phyloP scores from a whole-genome alignment of 1,140 invertebrate species.

The Coptotermes formosanus region DNA sequence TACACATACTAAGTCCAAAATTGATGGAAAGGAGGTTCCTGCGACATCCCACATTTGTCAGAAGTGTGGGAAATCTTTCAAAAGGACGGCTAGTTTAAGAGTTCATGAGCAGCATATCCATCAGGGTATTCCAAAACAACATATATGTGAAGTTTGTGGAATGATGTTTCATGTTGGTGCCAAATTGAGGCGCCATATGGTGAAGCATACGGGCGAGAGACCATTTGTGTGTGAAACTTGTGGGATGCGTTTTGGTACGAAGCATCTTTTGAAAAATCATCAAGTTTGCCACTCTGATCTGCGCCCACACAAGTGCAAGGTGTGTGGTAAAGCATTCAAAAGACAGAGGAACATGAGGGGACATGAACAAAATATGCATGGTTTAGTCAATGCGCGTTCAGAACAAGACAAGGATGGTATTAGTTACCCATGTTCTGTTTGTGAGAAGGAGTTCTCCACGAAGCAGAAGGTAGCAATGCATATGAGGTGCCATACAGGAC shows the following conservation, averaged over 20 bases:
- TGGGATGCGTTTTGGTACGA: slow-evolving; percentile 54
- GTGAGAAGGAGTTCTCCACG: slow-evolving; percentile 20
- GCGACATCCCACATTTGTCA: neutral
- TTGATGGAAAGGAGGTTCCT: neutral
- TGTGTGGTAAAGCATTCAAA: slow-evolving; percentile 51
- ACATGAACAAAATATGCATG: slow-evolving; percentile 55
- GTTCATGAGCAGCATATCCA: slow-evolving; percentile 27
- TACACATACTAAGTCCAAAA: neutral
- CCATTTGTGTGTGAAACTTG: slow-evolving; percentile 52
- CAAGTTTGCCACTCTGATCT: slow-evolving; percentile 49
- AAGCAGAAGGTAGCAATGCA: slow-evolving; percentile 18
- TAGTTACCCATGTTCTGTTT: slow-evolving; percentile 14
- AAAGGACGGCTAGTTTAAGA: neutral
- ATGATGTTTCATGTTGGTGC: slow-evolving; percentile 16
- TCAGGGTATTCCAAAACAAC: slow-evolving; percentile 1
- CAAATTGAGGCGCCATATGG: slow-evolving; percentile 25
- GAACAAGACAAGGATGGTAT: slow-evolving; percentile 46
- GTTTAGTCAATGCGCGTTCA: slow-evolving; percentile 52
- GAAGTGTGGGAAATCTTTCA: slow-evolving; percentile 16
- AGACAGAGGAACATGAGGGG: slow-evolving; percentile 43
- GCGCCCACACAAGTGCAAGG: slow-evolving; percentile 50
- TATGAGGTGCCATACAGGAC: slow-evolving; percentile 35
- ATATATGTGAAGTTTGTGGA: slow-evolving; percentile 25
- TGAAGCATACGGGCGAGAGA: slow-evolving; percentile 47
- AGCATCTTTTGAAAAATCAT: slow-evolving; percentile 45